phyloP scores from a whole-genome alignment of 2,797 vertebrate genomes.

The Mormyrops attenuatus region DNA sequence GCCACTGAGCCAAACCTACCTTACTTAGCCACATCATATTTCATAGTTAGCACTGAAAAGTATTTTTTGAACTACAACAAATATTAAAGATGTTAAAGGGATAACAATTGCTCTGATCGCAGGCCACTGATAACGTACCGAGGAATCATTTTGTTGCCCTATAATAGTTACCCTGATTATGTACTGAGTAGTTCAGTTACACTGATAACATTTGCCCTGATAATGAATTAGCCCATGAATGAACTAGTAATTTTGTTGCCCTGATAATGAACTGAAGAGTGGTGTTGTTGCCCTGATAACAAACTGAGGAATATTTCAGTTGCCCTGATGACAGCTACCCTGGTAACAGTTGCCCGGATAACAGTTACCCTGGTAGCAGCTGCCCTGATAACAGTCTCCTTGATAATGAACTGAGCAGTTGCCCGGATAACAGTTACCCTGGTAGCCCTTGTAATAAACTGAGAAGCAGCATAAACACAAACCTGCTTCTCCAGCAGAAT shows the following conservation, averaged over 20 bases:
- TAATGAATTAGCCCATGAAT: background rate
- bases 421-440: background rate
- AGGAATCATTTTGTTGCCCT: background rate
- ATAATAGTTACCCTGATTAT: background rate
- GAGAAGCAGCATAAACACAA: background rate
- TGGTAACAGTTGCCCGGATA: background rate
- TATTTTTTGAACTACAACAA: background rate
- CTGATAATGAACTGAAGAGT: background rate
- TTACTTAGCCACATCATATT: background rate
- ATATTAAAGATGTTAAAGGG: background rate
- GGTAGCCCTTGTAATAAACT: background rate
- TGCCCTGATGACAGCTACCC: background rate
- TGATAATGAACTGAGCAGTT: background rate
- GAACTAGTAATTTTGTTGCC: background rate
- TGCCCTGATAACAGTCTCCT: background rate
- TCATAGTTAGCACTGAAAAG: background rate
- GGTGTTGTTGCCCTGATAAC: background rate
- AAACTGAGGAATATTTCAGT: background rate
- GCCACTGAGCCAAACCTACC: background rate
- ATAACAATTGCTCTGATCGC: background rate
- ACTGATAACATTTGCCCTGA: background rate
- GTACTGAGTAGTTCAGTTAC: background rate
- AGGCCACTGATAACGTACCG: background rate
- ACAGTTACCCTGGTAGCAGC: background rate
- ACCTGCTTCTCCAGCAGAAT: slow-evolving; percentile 77